Evolutionary conservation across 1,140 invertebrate species (phyloP).

Genomic region (Eurosta solidaginis): DNA sequence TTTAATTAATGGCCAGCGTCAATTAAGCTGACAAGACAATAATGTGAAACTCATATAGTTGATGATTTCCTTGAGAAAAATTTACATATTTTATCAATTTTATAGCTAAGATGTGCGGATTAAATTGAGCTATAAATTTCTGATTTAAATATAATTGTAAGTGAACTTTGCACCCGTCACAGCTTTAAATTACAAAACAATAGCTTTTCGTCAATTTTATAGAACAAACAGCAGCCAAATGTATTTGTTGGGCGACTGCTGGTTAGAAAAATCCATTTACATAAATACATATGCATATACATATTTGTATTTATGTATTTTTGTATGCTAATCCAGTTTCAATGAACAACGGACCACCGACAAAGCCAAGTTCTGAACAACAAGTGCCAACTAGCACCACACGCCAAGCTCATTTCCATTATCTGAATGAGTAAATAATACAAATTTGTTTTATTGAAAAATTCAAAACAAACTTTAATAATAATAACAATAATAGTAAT

Average conservation of each 20-base stretch:
- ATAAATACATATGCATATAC: neutral
- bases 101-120: neutral
- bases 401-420: conserved; percentile 7
- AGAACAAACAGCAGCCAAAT: neutral
- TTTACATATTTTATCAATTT: neutral
- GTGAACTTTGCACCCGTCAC: neutral
- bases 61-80: too few species aligned
- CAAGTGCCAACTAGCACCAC: neutral
- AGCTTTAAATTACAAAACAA: neutral
- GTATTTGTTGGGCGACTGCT: neutral
- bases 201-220: neutral
- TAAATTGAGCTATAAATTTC: neutral
- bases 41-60: too few species aligned
- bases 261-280: neutral
- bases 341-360: neutral
- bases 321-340: neutral
- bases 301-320: neutral
- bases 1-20: too few species aligned
- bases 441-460: conserved; percentile 27
- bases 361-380: neutral
- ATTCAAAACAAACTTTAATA: conserved; percentile 20
- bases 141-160: neutral
- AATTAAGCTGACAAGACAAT: too few species aligned
- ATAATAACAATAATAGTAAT: conserved; percentile 4
- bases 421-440: conserved; percentile 4